phyloP scores from a whole-genome alignment of 2,113 vertebrate genomes.

The Forbesichthys agassizii region DNA sequence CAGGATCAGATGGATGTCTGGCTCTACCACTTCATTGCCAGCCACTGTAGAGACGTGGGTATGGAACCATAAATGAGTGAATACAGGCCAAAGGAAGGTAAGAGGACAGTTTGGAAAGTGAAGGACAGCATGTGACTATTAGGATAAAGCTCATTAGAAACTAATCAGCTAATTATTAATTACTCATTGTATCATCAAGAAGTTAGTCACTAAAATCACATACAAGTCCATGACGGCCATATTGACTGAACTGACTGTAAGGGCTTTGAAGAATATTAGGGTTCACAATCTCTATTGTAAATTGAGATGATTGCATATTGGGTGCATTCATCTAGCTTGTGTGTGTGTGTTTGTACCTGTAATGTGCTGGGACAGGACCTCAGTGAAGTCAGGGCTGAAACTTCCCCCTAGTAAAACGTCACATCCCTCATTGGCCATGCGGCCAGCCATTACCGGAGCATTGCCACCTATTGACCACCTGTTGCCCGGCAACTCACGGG shows the following conservation, averaged over 20 bases:
- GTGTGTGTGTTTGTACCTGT: constrained; percentile 65
- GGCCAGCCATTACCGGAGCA: constrained; percentile 82
- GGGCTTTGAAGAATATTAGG: no score
- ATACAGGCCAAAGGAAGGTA: background rate
- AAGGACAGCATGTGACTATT: no score
- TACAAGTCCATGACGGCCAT: no score
- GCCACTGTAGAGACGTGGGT: constrained; percentile 68
- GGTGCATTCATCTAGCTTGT: background rate
- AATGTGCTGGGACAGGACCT: constrained; percentile 77
- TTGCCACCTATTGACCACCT: constrained; percentile 83
- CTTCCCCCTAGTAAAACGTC: constrained; percentile 81
- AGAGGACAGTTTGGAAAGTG: background rate
- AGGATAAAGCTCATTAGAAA: no score
- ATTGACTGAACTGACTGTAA: no score
- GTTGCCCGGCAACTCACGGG: constrained; percentile 79
- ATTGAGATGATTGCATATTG: background rate
- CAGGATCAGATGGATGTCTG: constrained; percentile 83
- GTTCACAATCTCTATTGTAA: background rate
- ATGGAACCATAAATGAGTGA: background rate
- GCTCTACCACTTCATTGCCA: constrained; percentile 77
- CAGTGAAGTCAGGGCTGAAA: constrained; percentile 77
- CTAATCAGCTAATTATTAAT: no score
- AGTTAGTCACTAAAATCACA: no score
- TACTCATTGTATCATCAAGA: no score
- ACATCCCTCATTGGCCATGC: constrained; percentile 82